Percentiles rank a stretch among this genome's conserved stretches.
Conservation (phyloP, 2,113 vertebrate genomes). For the Ptyas mucosa region DNA sequence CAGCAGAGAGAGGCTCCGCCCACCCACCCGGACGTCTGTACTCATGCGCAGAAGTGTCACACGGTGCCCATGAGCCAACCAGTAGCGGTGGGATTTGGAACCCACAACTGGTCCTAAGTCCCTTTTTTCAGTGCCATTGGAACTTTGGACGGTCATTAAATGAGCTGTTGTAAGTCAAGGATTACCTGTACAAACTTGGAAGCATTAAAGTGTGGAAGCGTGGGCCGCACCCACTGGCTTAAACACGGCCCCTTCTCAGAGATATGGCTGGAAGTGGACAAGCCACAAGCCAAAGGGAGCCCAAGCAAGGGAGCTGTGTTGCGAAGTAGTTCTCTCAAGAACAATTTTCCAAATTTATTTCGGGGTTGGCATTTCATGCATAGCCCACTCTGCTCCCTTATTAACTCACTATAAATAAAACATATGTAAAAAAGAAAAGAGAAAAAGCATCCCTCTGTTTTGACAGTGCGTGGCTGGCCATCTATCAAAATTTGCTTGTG, state of each 20-base stretch:
- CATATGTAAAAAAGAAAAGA: not conserved
- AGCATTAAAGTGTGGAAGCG: not conserved
- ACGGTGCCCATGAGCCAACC: too few relatives aligned
- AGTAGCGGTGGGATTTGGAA: too few relatives aligned
- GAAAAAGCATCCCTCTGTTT: not conserved
- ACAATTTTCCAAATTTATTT: not conserved
- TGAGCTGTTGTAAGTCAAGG: not conserved
- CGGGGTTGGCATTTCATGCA: not conserved
- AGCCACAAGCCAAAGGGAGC: not conserved
- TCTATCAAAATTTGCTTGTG: not conserved
- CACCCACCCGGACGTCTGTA: too few relatives aligned
- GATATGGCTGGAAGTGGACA: not conserved
- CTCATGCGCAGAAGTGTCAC: too few relatives aligned
- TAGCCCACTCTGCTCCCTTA: not conserved
- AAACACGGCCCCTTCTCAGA: not conserved
- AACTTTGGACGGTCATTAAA: not conserved
- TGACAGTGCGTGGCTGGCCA: slow-evolving; percentile 12
- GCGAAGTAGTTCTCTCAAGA: not conserved
- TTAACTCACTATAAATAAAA: slow-evolving; percentile 36
- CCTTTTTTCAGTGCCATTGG: not conserved
- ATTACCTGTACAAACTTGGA: not conserved
- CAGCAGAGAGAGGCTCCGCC: rapidly evolving
- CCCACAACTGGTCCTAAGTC: not conserved
- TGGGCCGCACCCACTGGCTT: not conserved
- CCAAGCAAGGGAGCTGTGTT: not conserved